These are phyloP conservation scores for Arnoldichthys spilopterus DNA, from an alignment of 2,797 vertebrate genomes.

Conservation along the genomic window DNA sequence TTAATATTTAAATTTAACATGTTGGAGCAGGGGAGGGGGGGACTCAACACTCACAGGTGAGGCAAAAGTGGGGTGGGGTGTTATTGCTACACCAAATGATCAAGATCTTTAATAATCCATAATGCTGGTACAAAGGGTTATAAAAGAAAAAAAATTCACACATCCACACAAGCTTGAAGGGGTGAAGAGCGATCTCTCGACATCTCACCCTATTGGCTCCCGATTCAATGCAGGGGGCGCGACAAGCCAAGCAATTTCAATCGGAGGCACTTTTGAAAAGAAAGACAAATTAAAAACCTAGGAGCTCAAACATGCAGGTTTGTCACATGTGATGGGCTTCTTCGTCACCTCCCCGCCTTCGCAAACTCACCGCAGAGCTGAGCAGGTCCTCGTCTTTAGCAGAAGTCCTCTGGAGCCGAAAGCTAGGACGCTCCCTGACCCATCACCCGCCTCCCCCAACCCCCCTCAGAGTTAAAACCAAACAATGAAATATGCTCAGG, in stretches of 20 bases:
- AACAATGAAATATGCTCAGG: slow-evolving; percentile 37
- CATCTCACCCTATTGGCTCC: slow-evolving; percentile 64
- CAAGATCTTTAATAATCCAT: slow-evolving; percentile 65
- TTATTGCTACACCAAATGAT: slow-evolving; percentile 82
- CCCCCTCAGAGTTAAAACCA: slow-evolving; percentile 47
- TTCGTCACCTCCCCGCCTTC: slow-evolving; percentile 8
- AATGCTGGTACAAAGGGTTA: slow-evolving; percentile 67
- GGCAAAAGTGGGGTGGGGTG: slow-evolving; percentile 39
- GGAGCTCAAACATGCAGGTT: slow-evolving; percentile 71
- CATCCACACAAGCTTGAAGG: slow-evolving; percentile 46
- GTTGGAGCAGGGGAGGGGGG: background rate
- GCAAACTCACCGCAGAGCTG: slow-evolving; percentile 27
- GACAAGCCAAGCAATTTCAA: slow-evolving; percentile 75
- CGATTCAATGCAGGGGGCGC: slow-evolving; percentile 70
- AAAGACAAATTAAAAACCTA: slow-evolving; percentile 50
- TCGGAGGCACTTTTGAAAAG: slow-evolving; percentile 84
- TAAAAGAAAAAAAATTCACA: slow-evolving; percentile 59
- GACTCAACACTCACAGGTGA: slow-evolving; percentile 58
- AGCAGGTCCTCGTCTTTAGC: slow-evolving; percentile 26
- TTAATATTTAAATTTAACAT: slow-evolving; percentile 63
- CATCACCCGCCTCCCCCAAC: background rate
- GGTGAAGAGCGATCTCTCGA: slow-evolving; percentile 56
- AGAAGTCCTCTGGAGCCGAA: slow-evolving; percentile 1
- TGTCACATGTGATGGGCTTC: slow-evolving; percentile 61
- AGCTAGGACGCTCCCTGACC: slow-evolving; percentile 22